Evolutionary conservation across 2,113 vertebrate genomes (phyloP), one percentile per base, ranked within the genome.

Genomic region (Prunella himalayana): DNA sequence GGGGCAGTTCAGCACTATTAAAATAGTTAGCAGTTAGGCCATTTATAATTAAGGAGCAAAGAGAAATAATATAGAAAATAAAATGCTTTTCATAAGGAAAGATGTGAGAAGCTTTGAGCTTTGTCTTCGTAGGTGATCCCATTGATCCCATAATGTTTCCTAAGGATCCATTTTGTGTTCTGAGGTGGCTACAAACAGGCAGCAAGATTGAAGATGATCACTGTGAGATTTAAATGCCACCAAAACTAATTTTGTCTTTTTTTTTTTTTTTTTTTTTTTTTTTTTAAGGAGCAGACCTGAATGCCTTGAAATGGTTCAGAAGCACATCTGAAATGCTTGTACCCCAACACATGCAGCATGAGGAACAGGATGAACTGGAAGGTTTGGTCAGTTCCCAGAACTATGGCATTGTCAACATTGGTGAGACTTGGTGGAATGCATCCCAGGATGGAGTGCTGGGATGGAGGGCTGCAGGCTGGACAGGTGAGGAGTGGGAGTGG

Each of bases 1-100:
- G 81, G 50, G 59, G 51, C 66, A 86, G 47, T 88, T 92, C 69
- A 78, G 31, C 16, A 50, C 60, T 86, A 72, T 82, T 79, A 28
- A 64, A 47, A 50, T 13, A 42, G 14, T 54, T 78, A 84, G 37
- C 28, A 64, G 30, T 49, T 82, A 89, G 70, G 51, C 11, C 2
- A 65, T 66, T 30, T 65, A 64, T 50, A 64, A 64, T 79, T 68
- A 84, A 60, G 57, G 20, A 75, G 20, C 10, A 71, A 65, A 57
- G 37, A 70, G 5, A 86, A 85, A 64, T 56, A 12, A 9, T 65
- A 25, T 33, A 30, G 10, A 91, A 81, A 51, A 14, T 35, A 69
- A 90, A 78, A 69, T 70, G 6, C 7, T 94, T 88, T 86, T 42
- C 11, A 10, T 47, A 60, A 23, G 15, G 19, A 84, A 92, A 71